Evolutionary conservation across 1,140 invertebrate genomes (phyloP).

Genomic region (Ips nitidus): DNA sequence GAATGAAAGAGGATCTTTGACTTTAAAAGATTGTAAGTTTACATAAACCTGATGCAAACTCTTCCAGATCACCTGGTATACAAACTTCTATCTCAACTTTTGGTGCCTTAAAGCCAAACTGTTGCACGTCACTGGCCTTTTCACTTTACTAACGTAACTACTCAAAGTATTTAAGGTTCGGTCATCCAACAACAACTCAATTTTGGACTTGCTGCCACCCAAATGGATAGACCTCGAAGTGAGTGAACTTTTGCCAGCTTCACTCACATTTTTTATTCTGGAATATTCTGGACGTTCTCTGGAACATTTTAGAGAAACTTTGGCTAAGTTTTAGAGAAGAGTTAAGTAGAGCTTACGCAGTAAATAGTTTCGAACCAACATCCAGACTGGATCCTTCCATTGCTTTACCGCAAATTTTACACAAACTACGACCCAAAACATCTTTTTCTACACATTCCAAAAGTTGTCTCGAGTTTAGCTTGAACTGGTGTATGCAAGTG

Average conservation of each 20-base stretch:
- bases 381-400: constrained; percentile 33
- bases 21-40: too few relatives aligned
- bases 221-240: constrained; percentile 22
- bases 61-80: too few relatives aligned
- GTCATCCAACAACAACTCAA: constrained; percentile 25
- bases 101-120: constrained; percentile 38
- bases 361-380: constrained; percentile 15
- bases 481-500: constrained; percentile 37
- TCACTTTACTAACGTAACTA: constrained; percentile 15
- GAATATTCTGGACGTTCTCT: constrained; percentile 9
- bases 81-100: constrained; percentile 24
- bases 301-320: constrained; percentile 4
- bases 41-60: too few relatives aligned
- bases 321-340: not conserved
- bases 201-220: constrained; percentile 30
- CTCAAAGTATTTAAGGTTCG: constrained; percentile 15
- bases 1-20: too few relatives aligned
- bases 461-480: constrained; percentile 25
- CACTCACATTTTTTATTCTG: constrained; percentile 25
- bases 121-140: constrained; percentile 25
- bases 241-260: constrained; percentile 26
- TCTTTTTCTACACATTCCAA: constrained; percentile 33
- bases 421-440: constrained; percentile 33
- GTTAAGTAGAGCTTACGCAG: constrained; percentile 10
- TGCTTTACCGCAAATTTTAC: constrained; percentile 36